Evolutionary conservation across 2,888 invertebrate genomes (phyloP).

Genomic region (Muscina levida): DNA sequence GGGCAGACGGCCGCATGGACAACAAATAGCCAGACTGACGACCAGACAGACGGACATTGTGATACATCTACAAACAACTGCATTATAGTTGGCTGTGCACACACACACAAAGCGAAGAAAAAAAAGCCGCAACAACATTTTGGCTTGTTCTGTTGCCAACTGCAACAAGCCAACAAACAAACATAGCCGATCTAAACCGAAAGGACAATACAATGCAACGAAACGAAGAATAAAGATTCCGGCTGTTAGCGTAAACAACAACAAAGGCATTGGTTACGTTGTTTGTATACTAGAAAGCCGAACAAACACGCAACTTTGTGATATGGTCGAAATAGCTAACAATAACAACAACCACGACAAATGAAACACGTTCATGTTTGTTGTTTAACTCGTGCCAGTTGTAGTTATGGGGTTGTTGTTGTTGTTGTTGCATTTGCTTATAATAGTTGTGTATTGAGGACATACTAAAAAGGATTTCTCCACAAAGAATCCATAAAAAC

Average conservation of each 20-base stretch:
- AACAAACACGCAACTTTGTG: constrained; percentile 31
- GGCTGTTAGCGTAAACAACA: constrained; percentile 1
- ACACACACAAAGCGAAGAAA: neutral
- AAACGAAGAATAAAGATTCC: too few species aligned
- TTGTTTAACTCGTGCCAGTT: neutral
- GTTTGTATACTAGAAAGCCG: neutral
- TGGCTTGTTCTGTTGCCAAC: constrained; percentile 65
- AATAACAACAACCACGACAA: too few species aligned
- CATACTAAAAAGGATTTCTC: constrained; percentile 54
- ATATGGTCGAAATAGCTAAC: constrained; percentile 1
- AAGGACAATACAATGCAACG: constrained; percentile 30
- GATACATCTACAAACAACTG: neutral
- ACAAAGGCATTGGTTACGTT: constrained; percentile 1
- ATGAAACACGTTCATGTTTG: constrained; percentile 13
- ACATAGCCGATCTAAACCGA: constrained; percentile 37
- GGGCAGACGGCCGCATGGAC: neutral
- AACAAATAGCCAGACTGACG: neutral
- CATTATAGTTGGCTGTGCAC: neutral
- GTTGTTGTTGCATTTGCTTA: constrained; percentile 10
- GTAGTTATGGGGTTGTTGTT: constrained; percentile 5
- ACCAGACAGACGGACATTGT: neutral
- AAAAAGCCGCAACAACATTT: constrained; percentile 58
- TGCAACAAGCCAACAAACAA: constrained; percentile 54
- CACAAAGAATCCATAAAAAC: constrained; percentile 19
- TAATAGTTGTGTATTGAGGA: constrained; percentile 54